Conservation (phyloP, 1,140 invertebrate species). For the Drosophila santomea region DNA sequence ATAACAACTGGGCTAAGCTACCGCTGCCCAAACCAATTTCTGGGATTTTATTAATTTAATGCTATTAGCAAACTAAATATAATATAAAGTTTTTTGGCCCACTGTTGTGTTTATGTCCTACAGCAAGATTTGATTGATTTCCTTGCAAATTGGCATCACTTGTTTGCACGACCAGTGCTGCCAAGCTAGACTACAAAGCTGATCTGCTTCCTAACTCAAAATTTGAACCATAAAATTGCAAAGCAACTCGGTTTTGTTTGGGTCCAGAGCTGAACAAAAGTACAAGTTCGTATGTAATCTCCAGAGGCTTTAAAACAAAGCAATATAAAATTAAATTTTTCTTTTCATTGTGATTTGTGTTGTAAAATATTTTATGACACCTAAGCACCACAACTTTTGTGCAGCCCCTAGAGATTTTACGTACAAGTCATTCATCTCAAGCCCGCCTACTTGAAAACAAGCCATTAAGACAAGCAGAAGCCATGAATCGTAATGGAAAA, state of each 20-base stretch:
- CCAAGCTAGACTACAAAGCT: neutral
- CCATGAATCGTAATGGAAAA: neutral
- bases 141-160: conserved; percentile 5
- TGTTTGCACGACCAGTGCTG: conserved; percentile 1
- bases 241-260: too few relatives aligned
- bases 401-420: conserved; percentile 1
- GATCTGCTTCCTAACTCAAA: neutral
- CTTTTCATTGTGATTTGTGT: neutral
- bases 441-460: conserved; percentile 6
- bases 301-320: neutral
- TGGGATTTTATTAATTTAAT: conserved; percentile 50
- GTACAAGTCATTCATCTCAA: conserved; percentile 2
- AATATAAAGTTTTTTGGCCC: neutral
- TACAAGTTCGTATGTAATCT: neutral
- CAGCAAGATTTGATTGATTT: conserved; percentile 1
- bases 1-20: conserved; percentile 58
- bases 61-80: conserved; percentile 22
- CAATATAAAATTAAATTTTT: neutral
- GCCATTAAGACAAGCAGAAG: neutral
- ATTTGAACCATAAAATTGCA: neutral
- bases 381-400: neutral
- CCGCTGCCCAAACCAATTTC: conserved; percentile 26
- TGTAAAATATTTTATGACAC: conserved; percentile 16
- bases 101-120: too few relatives aligned
- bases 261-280: neutral